Conservation (phyloP, 1,140 invertebrate species). For the Neodiprion lecontei region DNA sequence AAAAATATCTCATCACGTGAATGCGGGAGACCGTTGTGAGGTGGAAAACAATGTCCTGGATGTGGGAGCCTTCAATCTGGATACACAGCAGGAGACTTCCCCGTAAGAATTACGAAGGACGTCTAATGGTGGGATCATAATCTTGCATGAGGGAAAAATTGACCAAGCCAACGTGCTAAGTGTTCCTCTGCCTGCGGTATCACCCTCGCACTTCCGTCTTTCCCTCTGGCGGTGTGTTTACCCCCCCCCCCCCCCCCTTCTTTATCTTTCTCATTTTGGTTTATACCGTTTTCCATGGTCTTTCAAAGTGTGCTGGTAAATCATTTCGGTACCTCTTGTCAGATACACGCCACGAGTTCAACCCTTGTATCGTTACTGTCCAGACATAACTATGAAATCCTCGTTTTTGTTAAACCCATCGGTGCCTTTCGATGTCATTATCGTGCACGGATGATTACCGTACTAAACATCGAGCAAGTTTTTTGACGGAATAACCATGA, state of each 20-base stretch:
- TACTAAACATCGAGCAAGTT: no score
- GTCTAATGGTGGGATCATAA: not conserved
- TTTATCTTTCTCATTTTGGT: conserved; percentile 10
- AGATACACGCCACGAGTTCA: no score
- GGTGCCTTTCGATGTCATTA: no score
- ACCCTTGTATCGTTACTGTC: no score
- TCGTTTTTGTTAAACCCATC: no score
- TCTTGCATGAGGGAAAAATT: not conserved
- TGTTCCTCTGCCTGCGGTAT: not conserved
- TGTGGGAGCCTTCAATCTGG: not conserved
- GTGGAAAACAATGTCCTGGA: not conserved
- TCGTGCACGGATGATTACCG: no score
- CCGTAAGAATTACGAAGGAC: not conserved
- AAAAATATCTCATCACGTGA: no score
- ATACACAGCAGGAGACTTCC: not conserved
- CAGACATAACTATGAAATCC: no score
- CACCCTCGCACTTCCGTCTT: conserved; percentile 17
- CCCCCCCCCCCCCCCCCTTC: conserved; percentile 14
- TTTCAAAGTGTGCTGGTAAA: no score
- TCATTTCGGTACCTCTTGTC: no score
- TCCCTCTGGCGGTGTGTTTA: conserved; percentile 18
- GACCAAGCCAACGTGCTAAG: conserved; percentile 3
- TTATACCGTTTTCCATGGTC: not conserved
- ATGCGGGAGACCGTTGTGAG: not conserved
- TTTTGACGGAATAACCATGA: no score